phyloP scores from a whole-genome alignment of 64 coral and sea anemone species.

The Montipora efflorescens region DNA sequence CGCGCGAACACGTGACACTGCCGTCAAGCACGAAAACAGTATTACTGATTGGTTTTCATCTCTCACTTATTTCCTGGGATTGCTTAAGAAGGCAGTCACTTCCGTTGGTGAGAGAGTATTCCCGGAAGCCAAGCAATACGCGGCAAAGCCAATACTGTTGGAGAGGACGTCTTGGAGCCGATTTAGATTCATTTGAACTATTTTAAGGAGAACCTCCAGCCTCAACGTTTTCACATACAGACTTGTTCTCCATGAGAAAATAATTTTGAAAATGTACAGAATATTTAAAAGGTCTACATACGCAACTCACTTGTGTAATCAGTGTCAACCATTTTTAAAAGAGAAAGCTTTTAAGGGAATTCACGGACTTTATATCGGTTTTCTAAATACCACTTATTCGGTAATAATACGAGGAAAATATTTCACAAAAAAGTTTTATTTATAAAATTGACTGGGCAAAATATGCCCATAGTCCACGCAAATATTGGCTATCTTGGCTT shows the following conservation, averaged over 20 bases:
- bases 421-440: constrained; percentile 30
- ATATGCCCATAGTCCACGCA: neutral
- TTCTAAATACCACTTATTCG: neutral
- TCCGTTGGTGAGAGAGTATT: neutral
- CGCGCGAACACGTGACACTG: neutral
- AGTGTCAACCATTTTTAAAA: neutral
- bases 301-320: constrained; percentile 49
- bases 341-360: neutral
- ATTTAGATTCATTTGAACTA: neutral
- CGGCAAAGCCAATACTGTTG: too few relatives aligned
- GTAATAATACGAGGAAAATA: neutral
- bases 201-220: neutral
- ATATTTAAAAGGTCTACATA: constrained; percentile 47
- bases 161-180: neutral
- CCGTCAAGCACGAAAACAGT: neutral
- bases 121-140: neutral
- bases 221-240: neutral
- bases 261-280: constrained; percentile 49
- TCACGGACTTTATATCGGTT: neutral
- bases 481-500: neutral
- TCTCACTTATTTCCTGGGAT: too few relatives aligned
- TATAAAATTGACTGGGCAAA: constrained; percentile 17
- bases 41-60: neutral
- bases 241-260: constrained; percentile 48
- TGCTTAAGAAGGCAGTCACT: neutral